phyloP scores from a whole-genome alignment of 1,140 invertebrate genomes.

The Anastrepha ludens region DNA sequence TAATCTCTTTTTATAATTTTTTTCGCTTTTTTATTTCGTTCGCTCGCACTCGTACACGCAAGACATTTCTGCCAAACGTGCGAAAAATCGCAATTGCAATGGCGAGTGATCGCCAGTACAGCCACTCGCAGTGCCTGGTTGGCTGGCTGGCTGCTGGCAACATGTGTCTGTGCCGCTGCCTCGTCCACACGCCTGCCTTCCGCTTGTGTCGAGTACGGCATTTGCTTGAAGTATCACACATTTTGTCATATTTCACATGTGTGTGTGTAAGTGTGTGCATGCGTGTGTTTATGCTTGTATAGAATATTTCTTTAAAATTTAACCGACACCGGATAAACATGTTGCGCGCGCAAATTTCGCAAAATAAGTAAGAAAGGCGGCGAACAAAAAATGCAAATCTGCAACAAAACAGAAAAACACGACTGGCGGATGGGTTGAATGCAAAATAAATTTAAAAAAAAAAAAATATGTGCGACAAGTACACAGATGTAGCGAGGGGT shows the following conservation, averaged over 20 bases:
- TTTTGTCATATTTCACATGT: background rate
- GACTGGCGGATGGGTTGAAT: background rate
- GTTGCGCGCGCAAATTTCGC: constrained; percentile 35
- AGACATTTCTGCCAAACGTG: constrained; percentile 40
- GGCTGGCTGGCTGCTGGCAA: background rate
- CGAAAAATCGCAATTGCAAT: constrained; percentile 32
- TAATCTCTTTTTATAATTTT: background rate
- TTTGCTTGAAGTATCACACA: background rate
- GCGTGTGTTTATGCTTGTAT: background rate
- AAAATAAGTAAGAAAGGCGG: background rate
- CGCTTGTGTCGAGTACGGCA: background rate
- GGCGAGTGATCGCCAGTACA: background rate
- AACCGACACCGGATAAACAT: constrained; percentile 51
- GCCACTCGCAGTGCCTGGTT: background rate
- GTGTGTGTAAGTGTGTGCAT: background rate
- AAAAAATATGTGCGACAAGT: too few relatives aligned
- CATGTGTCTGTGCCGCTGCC: constrained; percentile 7
- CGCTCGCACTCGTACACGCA: background rate
- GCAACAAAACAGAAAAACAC: constrained; percentile 37
- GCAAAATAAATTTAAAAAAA: too few relatives aligned
- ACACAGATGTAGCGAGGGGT: too few relatives aligned
- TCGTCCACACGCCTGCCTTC: background rate
- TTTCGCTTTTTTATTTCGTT: background rate
- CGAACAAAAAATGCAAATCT: constrained; percentile 32
- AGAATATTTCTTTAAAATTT: constrained; percentile 48